Base-by-base conservation (phyloP, 1,140 invertebrate genomes). In the Arion vulgaris region DNA sequence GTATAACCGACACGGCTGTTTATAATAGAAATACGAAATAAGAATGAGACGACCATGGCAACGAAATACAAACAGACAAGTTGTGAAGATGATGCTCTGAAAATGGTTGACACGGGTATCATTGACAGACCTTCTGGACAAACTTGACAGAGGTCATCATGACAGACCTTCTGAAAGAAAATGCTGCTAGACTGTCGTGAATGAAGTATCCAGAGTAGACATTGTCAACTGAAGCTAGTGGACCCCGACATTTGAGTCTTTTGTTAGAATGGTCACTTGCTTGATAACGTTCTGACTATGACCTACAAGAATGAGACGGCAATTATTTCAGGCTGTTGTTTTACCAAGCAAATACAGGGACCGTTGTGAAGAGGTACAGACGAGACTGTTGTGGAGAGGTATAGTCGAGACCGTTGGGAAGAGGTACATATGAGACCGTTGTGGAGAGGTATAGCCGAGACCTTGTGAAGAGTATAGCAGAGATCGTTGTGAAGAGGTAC, bases 301-400 rank as follows among this genome's bases (percentile, higher is more conserved):
- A 66, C 62, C 28, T 32, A 7, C 11, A 62, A 28, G 62, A 17
- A 4, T 11, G 62, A 66, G 62, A 57, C 9, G 11, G 5, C n/a
- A 66, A 66, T 66, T 66, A 66, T 66, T 66, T 66, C 62, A 2
- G 62, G n/a, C 62, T 66, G 19, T 66, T 66, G n/a, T 66, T 66
- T 66, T 32, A 66, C n/a, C 19, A 7, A 7, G 32, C 28, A 66
- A 66, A 66, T 28, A 66, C 62, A 32, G 1, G 62, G 28, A 28
- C 19, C 4, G 62, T 28, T 32, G n/a, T 66, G n/a, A 34, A 51
- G 15, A 51, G 38, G 77, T 32, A 36, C n/a, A 38, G 68, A 9
- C 41, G 74, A 82, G 28, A n/a, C n/a, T n/a, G n/a, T n/a, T n/a
- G n/a, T n/a, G 34, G 53, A 78, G 51, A 85, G 9, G 41, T 23